Evolutionary conservation across 2,113 vertebrate genomes (phyloP).

Genomic region (Cynoglossus semilaevis): DNA sequence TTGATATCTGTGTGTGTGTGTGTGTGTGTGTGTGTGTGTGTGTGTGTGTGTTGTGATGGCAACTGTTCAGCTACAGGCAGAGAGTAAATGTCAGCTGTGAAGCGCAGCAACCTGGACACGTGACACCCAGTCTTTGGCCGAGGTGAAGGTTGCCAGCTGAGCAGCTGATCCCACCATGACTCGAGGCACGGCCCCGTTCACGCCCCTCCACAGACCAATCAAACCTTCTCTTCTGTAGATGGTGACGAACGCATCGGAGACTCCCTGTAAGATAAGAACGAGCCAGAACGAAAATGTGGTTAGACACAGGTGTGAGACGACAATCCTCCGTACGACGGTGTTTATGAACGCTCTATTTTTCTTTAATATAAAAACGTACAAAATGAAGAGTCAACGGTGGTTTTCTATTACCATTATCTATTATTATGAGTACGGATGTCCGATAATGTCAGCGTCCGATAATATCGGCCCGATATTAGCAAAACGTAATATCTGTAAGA

Average conservation of each 20-base stretch:
- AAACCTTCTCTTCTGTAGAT: constrained; percentile 89
- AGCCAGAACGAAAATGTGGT: background rate
- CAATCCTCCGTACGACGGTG: too few relatives aligned
- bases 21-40: background rate
- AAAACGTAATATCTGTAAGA: too few relatives aligned
- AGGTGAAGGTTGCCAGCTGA: constrained; percentile 89
- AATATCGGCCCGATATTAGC: too few relatives aligned
- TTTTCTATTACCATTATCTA: too few relatives aligned
- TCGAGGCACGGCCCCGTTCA: constrained; percentile 86
- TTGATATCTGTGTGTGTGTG: background rate
- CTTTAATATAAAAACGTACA: too few relatives aligned
- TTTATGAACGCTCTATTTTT: too few relatives aligned
- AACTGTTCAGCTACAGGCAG: background rate
- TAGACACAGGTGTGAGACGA: too few relatives aligned
- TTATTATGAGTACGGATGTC: too few relatives aligned
- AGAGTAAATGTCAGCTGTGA: constrained; percentile 5
- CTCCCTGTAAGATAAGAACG: constrained; percentile 71
- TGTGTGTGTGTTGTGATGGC: background rate
- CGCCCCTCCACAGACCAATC: constrained; percentile 88
- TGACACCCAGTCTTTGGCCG: constrained; percentile 86
- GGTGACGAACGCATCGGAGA: constrained; percentile 79
- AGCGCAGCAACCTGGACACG: constrained; percentile 64
- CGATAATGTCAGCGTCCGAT: too few relatives aligned
- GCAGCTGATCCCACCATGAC: constrained; percentile 91
- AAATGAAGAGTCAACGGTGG: too few relatives aligned